These are phyloP conservation scores for Zophobas atratus DNA, from an alignment of 1,140 invertebrate genomes.

Conservation along the genomic window DNA sequence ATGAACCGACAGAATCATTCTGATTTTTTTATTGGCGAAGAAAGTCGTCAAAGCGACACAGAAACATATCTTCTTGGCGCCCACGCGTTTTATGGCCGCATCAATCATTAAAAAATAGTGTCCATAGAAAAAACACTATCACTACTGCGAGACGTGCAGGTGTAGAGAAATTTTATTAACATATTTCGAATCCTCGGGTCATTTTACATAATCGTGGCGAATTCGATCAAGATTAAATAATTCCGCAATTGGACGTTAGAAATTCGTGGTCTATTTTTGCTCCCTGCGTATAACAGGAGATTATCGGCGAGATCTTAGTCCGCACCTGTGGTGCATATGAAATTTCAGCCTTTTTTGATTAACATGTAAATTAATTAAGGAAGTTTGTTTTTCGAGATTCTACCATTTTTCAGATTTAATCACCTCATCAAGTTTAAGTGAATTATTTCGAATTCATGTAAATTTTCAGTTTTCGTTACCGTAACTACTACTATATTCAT, in stretches of 20 bases:
- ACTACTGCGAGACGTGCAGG: constrained; percentile 7
- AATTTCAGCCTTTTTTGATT: constrained; percentile 9
- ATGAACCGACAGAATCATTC: neutral
- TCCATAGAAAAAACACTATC: neutral
- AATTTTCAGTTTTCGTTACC: constrained; percentile 7
- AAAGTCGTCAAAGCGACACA: neutral
- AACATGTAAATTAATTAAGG: constrained; percentile 17
- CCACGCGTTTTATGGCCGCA: neutral
- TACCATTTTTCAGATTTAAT: neutral
- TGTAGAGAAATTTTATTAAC: constrained; percentile 17
- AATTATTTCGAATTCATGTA: constrained; percentile 7
- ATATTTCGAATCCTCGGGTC: neutral
- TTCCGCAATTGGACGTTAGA: neutral
- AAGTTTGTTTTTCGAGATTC: neutral
- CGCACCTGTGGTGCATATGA: neutral
- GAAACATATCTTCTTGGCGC: neutral
- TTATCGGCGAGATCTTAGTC: neutral
- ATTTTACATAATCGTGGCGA: constrained; percentile 2
- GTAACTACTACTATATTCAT: constrained; percentile 7
- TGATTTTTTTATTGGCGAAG: neutral
- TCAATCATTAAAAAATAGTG: neutral
- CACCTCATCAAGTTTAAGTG: constrained; percentile 5
- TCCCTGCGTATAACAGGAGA: no score
- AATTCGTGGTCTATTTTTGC: neutral
- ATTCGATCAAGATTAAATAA: neutral